Evolutionary conservation across 2,888 invertebrate genomes (phyloP).

Genomic region (Tipula vernalis): DNA sequence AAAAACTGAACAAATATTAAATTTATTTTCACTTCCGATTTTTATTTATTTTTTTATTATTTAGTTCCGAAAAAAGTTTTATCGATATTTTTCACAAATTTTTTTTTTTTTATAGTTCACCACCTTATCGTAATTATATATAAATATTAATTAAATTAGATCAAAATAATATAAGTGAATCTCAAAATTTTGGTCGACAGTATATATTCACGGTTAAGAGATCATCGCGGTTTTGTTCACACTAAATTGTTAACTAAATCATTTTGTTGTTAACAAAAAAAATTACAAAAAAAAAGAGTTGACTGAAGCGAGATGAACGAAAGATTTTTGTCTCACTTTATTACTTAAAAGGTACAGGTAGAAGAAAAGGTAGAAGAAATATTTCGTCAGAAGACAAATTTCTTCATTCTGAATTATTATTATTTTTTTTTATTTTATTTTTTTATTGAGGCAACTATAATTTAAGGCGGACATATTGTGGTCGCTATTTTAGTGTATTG

Average conservation of each 20-base stretch:
- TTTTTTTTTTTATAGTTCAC: neutral
- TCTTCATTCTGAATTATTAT: neutral
- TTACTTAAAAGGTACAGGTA: neutral
- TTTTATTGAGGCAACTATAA: neutral
- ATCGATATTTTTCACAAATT: neutral
- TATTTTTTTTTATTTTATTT: neutral
- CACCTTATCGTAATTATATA: neutral
- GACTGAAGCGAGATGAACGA: neutral
- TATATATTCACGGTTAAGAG: neutral
- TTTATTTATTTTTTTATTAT: neutral
- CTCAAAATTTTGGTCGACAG: neutral
- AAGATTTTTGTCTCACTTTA: neutral
- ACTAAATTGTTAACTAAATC: neutral
- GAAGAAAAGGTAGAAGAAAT: neutral
- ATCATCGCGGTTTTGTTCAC: conserved; percentile 4
- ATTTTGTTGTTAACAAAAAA: neutral
- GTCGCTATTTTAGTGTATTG: neutral
- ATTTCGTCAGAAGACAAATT: neutral
- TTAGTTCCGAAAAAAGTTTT: neutral
- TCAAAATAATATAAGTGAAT: neutral
- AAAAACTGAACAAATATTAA: neutral
- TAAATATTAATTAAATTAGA: neutral
- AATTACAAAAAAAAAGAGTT: neutral
- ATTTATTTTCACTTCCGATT: neutral
- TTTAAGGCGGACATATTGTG: neutral